A percentile compares a stretch with the other conserved stretches of the same genome.
These are phyloP conservation scores for Sterna hirundo DNA, from an alignment of 2,113 vertebrate species.

Conservation along the genomic window DNA sequence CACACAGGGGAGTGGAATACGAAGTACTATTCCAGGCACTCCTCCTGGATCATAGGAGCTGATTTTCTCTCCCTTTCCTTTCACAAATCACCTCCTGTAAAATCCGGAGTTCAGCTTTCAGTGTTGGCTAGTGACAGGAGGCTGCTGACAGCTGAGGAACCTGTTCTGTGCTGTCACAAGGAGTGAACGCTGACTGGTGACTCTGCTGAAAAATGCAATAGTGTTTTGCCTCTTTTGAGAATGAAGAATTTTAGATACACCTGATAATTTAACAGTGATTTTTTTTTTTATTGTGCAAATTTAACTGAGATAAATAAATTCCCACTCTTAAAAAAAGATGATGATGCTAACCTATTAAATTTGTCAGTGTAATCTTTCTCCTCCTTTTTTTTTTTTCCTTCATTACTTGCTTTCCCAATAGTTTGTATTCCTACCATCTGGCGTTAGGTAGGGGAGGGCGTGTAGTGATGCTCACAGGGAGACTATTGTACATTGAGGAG, in stretches of 20 bases:
- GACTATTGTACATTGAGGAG: neutral
- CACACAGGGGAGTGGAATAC: neutral
- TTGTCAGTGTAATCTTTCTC: neutral
- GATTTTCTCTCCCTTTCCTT: neutral
- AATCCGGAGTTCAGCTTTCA: neutral
- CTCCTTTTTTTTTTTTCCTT: neutral
- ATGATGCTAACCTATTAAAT: neutral
- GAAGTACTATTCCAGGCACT: neutral
- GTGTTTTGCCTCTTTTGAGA: neutral
- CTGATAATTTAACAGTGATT: neutral
- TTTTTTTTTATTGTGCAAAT: neutral
- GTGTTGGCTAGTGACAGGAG: neutral
- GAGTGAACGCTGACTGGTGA: neutral
- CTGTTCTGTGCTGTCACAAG: neutral
- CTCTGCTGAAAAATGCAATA: neutral
- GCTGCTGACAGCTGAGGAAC: neutral
- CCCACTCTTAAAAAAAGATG: fast-evolving
- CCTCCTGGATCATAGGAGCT: neutral
- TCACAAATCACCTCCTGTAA: neutral
- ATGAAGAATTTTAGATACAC: neutral
- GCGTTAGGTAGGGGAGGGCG: neutral
- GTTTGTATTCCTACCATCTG: neutral
- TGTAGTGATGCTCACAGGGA: neutral
- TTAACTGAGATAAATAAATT: neutral
- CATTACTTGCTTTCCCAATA: neutral